Conservation (phyloP, 2,113 vertebrate species). For the Dasyprocta punctata region DNA sequence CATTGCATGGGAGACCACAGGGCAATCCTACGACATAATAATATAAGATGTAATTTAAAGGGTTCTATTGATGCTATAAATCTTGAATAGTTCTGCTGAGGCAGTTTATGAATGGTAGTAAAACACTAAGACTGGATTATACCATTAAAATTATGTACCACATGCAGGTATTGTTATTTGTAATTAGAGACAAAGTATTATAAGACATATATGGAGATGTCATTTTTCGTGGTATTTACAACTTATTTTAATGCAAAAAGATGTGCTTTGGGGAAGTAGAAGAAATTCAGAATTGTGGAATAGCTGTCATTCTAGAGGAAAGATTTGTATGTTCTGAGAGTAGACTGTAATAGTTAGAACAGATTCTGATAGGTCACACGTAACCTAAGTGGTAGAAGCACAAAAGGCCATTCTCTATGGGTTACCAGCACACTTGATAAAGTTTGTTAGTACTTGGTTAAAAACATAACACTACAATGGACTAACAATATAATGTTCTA, state of each 20-base stretch:
- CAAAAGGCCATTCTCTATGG: neutral
- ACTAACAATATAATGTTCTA: neutral
- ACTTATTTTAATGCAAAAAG: constrained; percentile 47
- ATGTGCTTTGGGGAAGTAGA: constrained; percentile 26
- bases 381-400: constrained; percentile 20
- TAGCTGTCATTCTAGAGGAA: constrained; percentile 65
- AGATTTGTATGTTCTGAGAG: neutral
- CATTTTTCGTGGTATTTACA: constrained; percentile 26
- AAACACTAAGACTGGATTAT: constrained; percentile 86
- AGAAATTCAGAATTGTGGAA: constrained; percentile 51
- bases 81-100: constrained; percentile 85
- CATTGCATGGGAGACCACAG: constrained; percentile 81
- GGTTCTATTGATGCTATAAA: constrained; percentile 86
- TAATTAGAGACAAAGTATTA: constrained; percentile 78
- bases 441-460: constrained; percentile 35
- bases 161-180: constrained; percentile 84
- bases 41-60: constrained; percentile 87
- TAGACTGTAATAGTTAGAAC: neutral
- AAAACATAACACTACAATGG: neutral
- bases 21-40: constrained; percentile 82
- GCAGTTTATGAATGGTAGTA: constrained; percentile 88
- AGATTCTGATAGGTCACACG: constrained; percentile 14
- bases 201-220: neutral
- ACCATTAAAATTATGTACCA: constrained; percentile 82
- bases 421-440: neutral